phyloP scores from a whole-genome alignment of 92 coral and sea anemone genomes.

The Zoanthus solanderi region DNA sequence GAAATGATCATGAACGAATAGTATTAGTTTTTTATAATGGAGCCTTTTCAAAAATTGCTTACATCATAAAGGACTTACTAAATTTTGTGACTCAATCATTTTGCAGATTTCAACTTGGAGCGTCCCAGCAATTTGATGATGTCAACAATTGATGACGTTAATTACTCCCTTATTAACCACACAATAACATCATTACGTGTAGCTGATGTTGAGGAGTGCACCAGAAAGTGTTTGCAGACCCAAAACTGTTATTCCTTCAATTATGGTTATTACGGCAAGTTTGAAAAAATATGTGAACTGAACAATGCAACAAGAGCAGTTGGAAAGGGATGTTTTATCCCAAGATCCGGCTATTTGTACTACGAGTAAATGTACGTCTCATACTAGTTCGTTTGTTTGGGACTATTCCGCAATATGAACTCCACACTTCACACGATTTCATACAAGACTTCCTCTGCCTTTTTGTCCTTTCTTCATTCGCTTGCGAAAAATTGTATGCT shows the following conservation, averaged over 20 bases:
- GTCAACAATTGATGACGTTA: conserved; percentile 53
- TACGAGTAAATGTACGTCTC: conserved; percentile 44
- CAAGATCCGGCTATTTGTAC: conserved; percentile 57
- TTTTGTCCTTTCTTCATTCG: too few species aligned
- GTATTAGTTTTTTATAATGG: too few species aligned
- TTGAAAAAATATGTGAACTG: conserved; percentile 47
- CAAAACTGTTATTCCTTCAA: conserved; percentile 62
- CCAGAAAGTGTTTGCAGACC: conserved; percentile 32
- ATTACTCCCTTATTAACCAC: conserved; percentile 55
- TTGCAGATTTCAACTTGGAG: conserved; percentile 35
- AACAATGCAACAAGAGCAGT: conserved; percentile 65
- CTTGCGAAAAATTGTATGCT: too few species aligned
- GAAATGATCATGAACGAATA: too few species aligned
- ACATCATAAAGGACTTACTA: too few species aligned
- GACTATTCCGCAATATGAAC: too few species aligned
- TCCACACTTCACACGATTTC: too few species aligned
- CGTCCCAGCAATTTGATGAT: conserved; percentile 51
- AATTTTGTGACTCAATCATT: neutral
- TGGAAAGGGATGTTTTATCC: conserved; percentile 44
- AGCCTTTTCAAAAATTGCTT: too few species aligned
- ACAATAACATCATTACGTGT: conserved; percentile 18
- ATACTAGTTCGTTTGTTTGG: too few species aligned
- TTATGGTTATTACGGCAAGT: conserved; percentile 44
- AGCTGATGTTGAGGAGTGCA: conserved; percentile 51
- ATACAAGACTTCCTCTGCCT: too few species aligned